These are phyloP conservation scores for Steinernema hermaphroditum DNA, from an alignment of 2,888 invertebrate genomes.

Conservation along the genomic window DNA sequence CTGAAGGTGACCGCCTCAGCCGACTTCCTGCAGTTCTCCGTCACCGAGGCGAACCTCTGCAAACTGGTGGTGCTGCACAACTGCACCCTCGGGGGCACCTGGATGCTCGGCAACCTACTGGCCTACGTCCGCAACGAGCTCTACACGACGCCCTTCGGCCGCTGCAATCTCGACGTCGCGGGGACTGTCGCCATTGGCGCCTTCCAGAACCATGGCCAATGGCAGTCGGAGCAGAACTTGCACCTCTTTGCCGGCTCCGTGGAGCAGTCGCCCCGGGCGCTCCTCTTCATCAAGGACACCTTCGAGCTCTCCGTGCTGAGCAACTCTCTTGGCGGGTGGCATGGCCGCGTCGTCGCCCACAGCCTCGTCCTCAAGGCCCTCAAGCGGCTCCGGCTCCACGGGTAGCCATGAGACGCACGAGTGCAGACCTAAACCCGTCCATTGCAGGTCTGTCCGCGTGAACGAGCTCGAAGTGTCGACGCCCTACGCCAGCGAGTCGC, in stretches of 20 bases:
- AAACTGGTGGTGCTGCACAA: slow-evolving; percentile 41
- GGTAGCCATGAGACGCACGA: neutral
- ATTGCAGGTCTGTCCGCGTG: slow-evolving; percentile 43
- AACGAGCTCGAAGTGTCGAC: slow-evolving; percentile 47
- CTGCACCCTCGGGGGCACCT: slow-evolving; percentile 46
- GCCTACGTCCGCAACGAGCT: slow-evolving; percentile 47
- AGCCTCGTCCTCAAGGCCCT: slow-evolving; percentile 25
- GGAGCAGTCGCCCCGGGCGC: slow-evolving; percentile 47
- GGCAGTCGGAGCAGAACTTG: slow-evolving; percentile 45
- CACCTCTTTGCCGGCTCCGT: slow-evolving; percentile 43
- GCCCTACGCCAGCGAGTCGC: slow-evolving; percentile 45
- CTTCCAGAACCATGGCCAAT: slow-evolving; percentile 23
- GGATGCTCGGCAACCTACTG: slow-evolving; percentile 42
- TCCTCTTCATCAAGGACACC: slow-evolving; percentile 47
- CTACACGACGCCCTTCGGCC: slow-evolving; percentile 45
- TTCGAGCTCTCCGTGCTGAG: slow-evolving; percentile 44
- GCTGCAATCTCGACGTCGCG: slow-evolving; percentile 7
- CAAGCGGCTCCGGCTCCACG: neutral
- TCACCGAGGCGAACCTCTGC: slow-evolving; percentile 43
- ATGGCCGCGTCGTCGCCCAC: slow-evolving; percentile 44
- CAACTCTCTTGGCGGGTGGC: slow-evolving; percentile 39
- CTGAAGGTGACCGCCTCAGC: slow-evolving; percentile 45
- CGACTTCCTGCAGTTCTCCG: slow-evolving; percentile 45
- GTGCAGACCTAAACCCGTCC: neutral
- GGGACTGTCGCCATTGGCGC: neutral